A percentile compares a stretch with the other conserved stretches of the same genome.
These are phyloP conservation scores for Amorpha juglandis DNA, from an alignment of 2,888 invertebrate genomes.

Conservation along the genomic window DNA sequence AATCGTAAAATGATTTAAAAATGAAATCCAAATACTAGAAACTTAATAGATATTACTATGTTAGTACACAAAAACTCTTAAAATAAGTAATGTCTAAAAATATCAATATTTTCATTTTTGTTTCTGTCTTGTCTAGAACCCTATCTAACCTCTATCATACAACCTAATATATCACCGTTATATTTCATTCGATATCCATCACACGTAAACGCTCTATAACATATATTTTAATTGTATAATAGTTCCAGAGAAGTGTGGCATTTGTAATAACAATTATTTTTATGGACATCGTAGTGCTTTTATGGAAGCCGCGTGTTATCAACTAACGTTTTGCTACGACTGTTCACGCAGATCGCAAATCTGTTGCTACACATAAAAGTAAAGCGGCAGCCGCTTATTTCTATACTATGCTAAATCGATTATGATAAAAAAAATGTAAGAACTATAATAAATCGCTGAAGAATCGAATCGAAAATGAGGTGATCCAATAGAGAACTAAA, in stretches of 20 bases:
- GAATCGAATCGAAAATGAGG: too few relatives aligned
- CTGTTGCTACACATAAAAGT: background rate
- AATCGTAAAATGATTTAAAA: background rate
- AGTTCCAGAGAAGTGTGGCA: conserved; percentile 24
- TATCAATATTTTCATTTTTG: too few relatives aligned
- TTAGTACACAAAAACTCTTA: too few relatives aligned
- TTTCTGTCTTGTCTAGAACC: too few relatives aligned
- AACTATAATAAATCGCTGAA: too few relatives aligned
- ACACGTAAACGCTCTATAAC: conserved; percentile 11
- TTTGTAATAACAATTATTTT: conserved; percentile 25
- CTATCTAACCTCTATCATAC: too few relatives aligned
- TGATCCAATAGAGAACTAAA: too few relatives aligned
- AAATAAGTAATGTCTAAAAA: too few relatives aligned
- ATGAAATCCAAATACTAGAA: background rate
- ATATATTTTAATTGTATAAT: conserved; percentile 26
- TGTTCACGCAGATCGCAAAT: background rate
- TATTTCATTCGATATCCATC: background rate
- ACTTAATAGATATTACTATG: too few relatives aligned
- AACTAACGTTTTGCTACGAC: background rate
- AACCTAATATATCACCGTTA: background rate
- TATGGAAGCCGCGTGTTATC: conserved; percentile 9
- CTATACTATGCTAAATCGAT: background rate
- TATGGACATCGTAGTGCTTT: conserved; percentile 17
- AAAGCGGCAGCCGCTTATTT: background rate
- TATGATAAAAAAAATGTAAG: background rate